Conservation (phyloP, 1,140 invertebrate species). For the Homalodisca vitripennis region DNA sequence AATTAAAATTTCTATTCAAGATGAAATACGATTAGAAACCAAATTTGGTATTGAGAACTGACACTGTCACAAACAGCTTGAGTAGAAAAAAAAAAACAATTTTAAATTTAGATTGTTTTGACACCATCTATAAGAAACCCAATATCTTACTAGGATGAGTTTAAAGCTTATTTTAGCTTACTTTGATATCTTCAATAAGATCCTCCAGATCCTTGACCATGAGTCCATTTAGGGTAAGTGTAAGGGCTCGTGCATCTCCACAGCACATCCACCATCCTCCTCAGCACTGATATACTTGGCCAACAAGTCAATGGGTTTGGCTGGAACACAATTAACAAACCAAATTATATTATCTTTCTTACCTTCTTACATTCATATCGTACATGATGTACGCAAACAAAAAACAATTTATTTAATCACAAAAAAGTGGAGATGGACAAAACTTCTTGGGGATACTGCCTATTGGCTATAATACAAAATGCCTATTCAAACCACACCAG, state of each 20-base stretch:
- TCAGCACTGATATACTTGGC: conserved; percentile 95
- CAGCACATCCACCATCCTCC: conserved; percentile 85
- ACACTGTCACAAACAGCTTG: no score
- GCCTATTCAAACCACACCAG: neutral
- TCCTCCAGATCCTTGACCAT: conserved; percentile 95
- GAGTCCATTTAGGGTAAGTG: conserved; percentile 90
- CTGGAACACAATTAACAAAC: conserved; percentile 49
- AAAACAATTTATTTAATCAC: neutral
- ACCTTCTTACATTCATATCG: neutral
- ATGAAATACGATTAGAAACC: no score
- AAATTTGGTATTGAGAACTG: no score
- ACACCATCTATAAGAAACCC: no score
- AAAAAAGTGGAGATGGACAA: no score
- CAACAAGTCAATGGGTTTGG: conserved; percentile 97
- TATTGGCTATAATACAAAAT: no score
- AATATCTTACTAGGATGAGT: no score
- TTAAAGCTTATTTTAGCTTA: no score
- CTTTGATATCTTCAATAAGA: conserved; percentile 94
- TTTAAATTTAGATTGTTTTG: no score
- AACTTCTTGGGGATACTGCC: no score
- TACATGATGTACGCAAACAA: neutral
- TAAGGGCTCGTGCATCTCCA: conserved; percentile 99
- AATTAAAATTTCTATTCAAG: no score
- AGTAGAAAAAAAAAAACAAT: no score
- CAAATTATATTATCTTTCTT: neutral